Conservation (phyloP, 2,797 vertebrate species). For the Leptatherina wallacei region DNA sequence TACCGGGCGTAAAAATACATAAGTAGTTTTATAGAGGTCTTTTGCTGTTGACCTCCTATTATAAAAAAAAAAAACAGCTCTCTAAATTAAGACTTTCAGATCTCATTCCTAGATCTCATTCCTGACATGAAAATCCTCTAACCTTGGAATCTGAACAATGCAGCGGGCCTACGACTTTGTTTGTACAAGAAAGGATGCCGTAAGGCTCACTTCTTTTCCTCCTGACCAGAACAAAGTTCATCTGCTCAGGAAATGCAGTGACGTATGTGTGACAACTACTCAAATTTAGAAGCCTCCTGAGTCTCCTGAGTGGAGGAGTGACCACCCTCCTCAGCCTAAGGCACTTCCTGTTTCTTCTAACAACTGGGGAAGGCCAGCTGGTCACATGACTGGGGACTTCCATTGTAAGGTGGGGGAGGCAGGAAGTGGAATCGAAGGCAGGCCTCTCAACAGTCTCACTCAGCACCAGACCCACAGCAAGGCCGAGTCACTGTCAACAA, state of each 20-base stretch:
- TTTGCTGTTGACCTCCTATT: not conserved
- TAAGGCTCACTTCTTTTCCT: conserved; percentile 53
- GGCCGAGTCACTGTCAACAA: conserved; percentile 79
- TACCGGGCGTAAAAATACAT: not conserved
- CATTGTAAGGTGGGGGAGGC: conserved; percentile 73
- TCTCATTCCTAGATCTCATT: not conserved
- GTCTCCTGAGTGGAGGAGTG: conserved; percentile 45
- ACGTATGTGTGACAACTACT: conserved; percentile 46
- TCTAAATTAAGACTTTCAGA: not conserved
- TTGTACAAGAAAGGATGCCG: conserved; percentile 50
- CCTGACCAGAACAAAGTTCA: conserved; percentile 54
- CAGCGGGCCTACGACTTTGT: conserved; percentile 17
- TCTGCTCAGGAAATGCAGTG: conserved; percentile 55
- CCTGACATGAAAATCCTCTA: conserved; percentile 14
- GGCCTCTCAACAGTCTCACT: conserved; percentile 74
- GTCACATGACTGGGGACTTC: conserved; percentile 75
- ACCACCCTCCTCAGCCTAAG: conserved; percentile 24
- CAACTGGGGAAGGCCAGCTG: conserved; percentile 55
- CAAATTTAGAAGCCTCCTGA: conserved; percentile 43
- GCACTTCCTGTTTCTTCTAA: conserved; percentile 68
- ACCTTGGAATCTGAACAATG: conserved; percentile 38
- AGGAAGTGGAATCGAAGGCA: conserved; percentile 77
- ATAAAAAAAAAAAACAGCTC: not conserved
- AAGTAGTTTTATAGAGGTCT: too few relatives aligned
- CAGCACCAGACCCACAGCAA: conserved; percentile 66